Percentiles rank a stretch among this genome's conserved stretches.
Evolutionary conservation across 2,888 invertebrate genomes (phyloP).

Genomic region (Acanthosepion lycidas): DNA sequence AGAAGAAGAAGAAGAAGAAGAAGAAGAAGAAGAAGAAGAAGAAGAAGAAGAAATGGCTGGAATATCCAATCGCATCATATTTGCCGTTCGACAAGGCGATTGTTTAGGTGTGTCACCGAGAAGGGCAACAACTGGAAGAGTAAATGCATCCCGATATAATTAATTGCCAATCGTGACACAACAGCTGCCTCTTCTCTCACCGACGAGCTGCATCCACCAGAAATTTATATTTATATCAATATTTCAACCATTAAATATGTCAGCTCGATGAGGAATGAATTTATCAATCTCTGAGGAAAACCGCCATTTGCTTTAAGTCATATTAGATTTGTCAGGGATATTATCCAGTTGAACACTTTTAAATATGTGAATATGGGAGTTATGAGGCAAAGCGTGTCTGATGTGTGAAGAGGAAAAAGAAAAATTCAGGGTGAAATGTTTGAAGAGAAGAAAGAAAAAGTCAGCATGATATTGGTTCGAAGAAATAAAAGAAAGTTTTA

Average conservation of each 20-base stretch:
- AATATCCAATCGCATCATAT: background rate
- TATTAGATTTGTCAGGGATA: background rate
- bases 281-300: background rate
- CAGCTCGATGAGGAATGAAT: background rate
- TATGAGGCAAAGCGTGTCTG: too few species aligned
- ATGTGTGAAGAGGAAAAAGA: too few species aligned
- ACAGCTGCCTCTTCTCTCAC: background rate
- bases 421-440: background rate
- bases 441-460: background rate
- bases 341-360: background rate
- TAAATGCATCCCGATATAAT: background rate
- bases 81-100: background rate
- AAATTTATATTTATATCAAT: background rate
- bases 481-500: too few species aligned
- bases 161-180: background rate
- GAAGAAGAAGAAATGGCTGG: background rate
- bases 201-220: background rate
- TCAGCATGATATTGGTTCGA: too few species aligned
- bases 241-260: background rate
- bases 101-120: background rate
- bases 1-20: too few species aligned
- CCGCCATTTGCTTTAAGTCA: background rate
- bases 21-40: too few species aligned
- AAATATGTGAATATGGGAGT: too few species aligned
- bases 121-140: background rate